phyloP scores from a whole-genome alignment of 2,113 vertebrate genomes.

The Festucalex cinctus region DNA sequence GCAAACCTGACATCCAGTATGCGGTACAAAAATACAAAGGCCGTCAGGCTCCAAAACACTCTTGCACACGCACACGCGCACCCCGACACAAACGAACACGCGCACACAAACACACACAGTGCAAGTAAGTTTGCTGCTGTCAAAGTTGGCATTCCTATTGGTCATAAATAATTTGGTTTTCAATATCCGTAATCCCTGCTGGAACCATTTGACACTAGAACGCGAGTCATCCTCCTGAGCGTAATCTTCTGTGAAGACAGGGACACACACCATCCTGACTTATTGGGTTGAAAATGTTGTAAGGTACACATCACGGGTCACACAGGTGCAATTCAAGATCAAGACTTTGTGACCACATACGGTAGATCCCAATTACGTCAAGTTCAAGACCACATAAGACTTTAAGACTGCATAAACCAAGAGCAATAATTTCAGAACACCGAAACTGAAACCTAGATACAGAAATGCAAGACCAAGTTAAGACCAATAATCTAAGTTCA shows the following conservation, averaged over 20 bases:
- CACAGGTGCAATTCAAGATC: background rate
- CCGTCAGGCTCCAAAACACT: slow-evolving; percentile 2
- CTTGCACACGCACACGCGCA: background rate
- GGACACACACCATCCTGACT: slow-evolving; percentile 1
- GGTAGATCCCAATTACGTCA: background rate
- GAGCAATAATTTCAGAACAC: too few species aligned
- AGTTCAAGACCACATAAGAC: too few species aligned
- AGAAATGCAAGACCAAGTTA: too few species aligned
- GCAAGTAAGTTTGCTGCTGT: slow-evolving; percentile 14
- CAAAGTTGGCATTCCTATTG: slow-evolving; percentile 8
- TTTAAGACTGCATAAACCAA: too few species aligned
- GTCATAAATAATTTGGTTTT: slow-evolving; percentile 31
- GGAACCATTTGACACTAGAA: slow-evolving; percentile 24
- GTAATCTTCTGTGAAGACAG: slow-evolving; percentile 15
- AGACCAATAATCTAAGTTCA: background rate
- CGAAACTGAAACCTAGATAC: too few species aligned
- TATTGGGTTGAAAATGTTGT: background rate
- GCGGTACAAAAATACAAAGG: slow-evolving; percentile 3
- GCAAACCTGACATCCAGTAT: slow-evolving; percentile 10
- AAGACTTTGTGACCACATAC: background rate
- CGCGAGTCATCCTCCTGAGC: slow-evolving; percentile 9
- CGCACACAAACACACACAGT: background rate
- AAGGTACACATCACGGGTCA: background rate
- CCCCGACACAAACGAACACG: background rate
- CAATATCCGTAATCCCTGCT: slow-evolving; percentile 15